Percentiles rank a stretch among this genome's conserved stretches.
These are phyloP conservation scores for Amphiprion clarkii DNA, from an alignment of 2,797 vertebrate genomes.

Conservation along the genomic window DNA sequence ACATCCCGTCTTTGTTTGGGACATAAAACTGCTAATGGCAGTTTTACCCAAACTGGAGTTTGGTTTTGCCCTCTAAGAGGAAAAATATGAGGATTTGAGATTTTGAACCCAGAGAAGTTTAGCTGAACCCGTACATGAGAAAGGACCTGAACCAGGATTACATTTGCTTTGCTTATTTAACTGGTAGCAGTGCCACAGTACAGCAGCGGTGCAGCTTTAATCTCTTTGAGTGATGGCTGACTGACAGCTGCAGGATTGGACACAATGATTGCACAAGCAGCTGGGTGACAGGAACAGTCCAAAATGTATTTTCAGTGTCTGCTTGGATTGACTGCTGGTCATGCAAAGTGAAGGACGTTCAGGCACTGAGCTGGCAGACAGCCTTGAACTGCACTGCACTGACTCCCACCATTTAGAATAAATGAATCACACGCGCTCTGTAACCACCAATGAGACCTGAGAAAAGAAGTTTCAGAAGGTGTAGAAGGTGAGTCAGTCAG, in stretches of 20 bases:
- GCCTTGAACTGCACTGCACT: neutral
- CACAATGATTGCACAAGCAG: neutral
- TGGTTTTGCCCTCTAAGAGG: too few relatives aligned
- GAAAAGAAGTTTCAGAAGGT: too few relatives aligned
- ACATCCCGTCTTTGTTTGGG: too few relatives aligned
- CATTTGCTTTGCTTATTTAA: neutral
- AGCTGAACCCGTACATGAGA: too few relatives aligned
- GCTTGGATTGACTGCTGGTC: neutral
- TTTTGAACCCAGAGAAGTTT: too few relatives aligned
- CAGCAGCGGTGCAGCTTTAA: neutral
- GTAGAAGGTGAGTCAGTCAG: too few relatives aligned
- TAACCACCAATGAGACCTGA: too few relatives aligned
- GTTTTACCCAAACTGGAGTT: too few relatives aligned
- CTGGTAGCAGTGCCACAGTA: neutral
- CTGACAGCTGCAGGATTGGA: constrained; percentile 3
- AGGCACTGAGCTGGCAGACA: neutral
- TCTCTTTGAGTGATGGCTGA: constrained; percentile 17
- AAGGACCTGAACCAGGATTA: too few relatives aligned
- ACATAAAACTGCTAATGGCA: too few relatives aligned
- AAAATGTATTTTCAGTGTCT: neutral
- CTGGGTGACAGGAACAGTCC: neutral
- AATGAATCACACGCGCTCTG: neutral
- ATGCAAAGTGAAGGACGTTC: too few relatives aligned
- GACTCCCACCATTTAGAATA: neutral
- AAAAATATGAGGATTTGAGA: too few relatives aligned